Conservation (phyloP, 1,140 invertebrate genomes). For the Octopus sinensis region DNA sequence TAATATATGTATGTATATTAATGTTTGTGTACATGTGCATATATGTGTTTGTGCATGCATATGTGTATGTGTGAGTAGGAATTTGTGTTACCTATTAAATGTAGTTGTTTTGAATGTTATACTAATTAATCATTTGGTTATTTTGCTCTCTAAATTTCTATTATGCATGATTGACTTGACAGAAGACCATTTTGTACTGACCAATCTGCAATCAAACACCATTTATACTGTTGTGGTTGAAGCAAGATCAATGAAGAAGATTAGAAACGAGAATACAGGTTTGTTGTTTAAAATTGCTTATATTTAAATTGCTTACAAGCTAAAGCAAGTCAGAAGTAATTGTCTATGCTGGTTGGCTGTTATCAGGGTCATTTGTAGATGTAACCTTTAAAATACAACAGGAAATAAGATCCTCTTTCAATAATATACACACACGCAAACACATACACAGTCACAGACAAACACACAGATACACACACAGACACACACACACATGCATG, state of each 20-base stretch:
- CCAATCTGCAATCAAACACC: slow-evolving; percentile 46
- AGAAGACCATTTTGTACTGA: slow-evolving; percentile 54
- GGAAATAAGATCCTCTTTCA: too few species aligned
- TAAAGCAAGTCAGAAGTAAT: too few species aligned
- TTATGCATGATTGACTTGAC: slow-evolving; percentile 17
- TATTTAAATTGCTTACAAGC: neutral
- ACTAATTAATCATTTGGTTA: too few species aligned
- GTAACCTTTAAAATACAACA: too few species aligned
- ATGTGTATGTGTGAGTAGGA: neutral
- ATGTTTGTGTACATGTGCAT: neutral
- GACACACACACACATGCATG: too few species aligned
- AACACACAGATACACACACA: too few species aligned
- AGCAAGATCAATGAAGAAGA: slow-evolving; percentile 53
- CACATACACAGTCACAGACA: too few species aligned
- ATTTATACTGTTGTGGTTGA: slow-evolving; percentile 56
- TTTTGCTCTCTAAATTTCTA: too few species aligned
- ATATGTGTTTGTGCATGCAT: neutral
- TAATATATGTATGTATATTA: neutral
- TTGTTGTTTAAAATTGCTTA: neutral
- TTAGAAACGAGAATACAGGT: slow-evolving; percentile 47
- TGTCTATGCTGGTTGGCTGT: too few species aligned
- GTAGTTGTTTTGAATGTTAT: too few species aligned
- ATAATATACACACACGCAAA: too few species aligned
- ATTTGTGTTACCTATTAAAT: neutral
- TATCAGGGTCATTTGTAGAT: too few species aligned